phyloP scores from a whole-genome alignment of 1,140 invertebrate genomes.

The Calosoma granatense region DNA sequence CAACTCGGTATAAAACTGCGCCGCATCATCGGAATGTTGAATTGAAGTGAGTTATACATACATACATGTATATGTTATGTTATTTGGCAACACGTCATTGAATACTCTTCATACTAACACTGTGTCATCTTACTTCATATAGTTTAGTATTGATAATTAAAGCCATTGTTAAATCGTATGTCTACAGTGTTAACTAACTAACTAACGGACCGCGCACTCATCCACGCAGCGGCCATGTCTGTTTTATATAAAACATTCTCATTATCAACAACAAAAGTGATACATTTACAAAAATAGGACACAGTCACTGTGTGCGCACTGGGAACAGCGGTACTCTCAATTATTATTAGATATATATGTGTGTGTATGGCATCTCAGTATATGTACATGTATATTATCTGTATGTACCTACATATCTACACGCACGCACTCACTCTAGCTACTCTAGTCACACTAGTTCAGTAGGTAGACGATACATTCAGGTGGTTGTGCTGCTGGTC shows the following conservation, averaged over 20 bases:
- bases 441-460: too few species aligned
- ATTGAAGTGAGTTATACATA: neutral
- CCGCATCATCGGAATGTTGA: neutral
- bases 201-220: too few species aligned
- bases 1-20: constrained; percentile 6
- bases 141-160: constrained; percentile 30
- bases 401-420: neutral
- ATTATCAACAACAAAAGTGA: constrained; percentile 27
- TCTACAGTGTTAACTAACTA: constrained; percentile 24
- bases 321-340: neutral
- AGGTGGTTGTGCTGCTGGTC: too few species aligned
- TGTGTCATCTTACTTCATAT: neutral
- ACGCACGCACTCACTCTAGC: too few species aligned
- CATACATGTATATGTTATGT: constrained; percentile 18
- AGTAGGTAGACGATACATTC: too few species aligned
- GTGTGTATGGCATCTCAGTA: neutral
- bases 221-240: too few species aligned
- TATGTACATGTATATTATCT: neutral
- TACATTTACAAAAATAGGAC: constrained; percentile 7
- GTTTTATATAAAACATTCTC: constrained; percentile 26
- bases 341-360: too few species aligned
- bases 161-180: constrained; percentile 30
- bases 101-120: neutral
- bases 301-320: neutral
- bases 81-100: constrained; percentile 32